A percentile compares a stretch with the other conserved stretches of the same genome.
phyloP scores from a whole-genome alignment of 2,113 vertebrate genomes.

The Pandion haliaetus region DNA sequence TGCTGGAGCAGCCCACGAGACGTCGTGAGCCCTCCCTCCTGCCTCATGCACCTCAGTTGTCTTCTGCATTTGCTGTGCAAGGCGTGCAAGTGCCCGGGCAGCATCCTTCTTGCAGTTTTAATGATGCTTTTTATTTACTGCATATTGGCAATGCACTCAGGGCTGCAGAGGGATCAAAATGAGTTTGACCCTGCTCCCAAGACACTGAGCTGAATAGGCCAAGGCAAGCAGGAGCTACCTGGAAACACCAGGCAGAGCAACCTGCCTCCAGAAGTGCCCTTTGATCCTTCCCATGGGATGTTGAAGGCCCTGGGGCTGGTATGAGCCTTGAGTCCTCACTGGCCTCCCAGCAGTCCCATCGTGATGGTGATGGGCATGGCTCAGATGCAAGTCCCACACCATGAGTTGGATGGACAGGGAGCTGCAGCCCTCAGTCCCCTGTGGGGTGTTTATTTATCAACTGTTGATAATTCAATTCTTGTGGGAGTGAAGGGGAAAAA shows the following conservation, averaged over 20 bases:
- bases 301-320: too few species aligned
- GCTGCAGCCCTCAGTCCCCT: background rate
- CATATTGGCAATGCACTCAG: rapidly evolving
- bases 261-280: background rate
- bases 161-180: background rate
- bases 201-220: rapidly evolving
- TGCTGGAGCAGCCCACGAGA: background rate
- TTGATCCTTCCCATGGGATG: background rate
- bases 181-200: background rate
- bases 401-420: background rate
- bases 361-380: background rate
- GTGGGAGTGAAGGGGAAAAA: background rate
- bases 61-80: background rate
- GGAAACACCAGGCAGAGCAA: background rate
- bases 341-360: background rate
- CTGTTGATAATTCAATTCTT: background rate
- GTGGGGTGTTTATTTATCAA: background rate
- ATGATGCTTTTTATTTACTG: background rate
- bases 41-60: background rate
- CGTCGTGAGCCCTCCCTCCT: background rate
- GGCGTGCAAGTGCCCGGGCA: background rate
- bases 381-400: background rate
- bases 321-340: background rate
- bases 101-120: background rate
- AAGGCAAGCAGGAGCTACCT: background rate